Conservation (phyloP, 92 coral and sea anemone genomes). For the Paragorgia papillata region DNA sequence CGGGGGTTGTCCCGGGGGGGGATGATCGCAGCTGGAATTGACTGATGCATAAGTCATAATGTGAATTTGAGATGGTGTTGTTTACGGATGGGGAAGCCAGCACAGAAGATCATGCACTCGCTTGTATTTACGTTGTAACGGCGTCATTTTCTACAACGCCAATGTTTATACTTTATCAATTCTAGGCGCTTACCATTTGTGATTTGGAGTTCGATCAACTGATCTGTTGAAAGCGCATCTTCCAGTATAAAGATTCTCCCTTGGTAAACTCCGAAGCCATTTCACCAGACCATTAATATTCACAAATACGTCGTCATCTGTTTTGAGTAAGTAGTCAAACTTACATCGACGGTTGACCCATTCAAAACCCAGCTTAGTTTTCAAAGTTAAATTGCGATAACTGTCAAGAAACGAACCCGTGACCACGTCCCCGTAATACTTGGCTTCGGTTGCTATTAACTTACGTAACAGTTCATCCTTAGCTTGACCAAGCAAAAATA, state of each 20-base stretch:
- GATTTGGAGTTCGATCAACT: neutral
- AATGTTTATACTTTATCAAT: no score
- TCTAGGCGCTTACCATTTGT: constrained; percentile 5
- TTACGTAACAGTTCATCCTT: neutral
- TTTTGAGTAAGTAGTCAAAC: neutral
- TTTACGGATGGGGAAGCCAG: no score
- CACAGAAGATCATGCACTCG: no score
- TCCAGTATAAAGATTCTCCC: neutral
- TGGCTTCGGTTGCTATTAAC: neutral
- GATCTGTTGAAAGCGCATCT: neutral
- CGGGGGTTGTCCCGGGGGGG: no score
- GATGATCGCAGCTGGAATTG: no score
- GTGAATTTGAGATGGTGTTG: no score
- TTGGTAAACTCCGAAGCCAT: neutral
- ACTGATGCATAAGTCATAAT: no score
- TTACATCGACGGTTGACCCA: neutral
- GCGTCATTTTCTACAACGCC: no score
- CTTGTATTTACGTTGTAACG: no score
- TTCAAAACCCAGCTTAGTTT: neutral
- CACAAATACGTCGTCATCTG: constrained; percentile 10
- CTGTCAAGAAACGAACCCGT: neutral
- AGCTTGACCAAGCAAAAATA: neutral
- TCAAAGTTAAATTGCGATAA: constrained; percentile 2
- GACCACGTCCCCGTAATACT: neutral
- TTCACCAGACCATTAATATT: neutral